Base-by-base conservation (phyloP, 2,113 vertebrate genomes). In the Paraplagusia blochii region DNA sequence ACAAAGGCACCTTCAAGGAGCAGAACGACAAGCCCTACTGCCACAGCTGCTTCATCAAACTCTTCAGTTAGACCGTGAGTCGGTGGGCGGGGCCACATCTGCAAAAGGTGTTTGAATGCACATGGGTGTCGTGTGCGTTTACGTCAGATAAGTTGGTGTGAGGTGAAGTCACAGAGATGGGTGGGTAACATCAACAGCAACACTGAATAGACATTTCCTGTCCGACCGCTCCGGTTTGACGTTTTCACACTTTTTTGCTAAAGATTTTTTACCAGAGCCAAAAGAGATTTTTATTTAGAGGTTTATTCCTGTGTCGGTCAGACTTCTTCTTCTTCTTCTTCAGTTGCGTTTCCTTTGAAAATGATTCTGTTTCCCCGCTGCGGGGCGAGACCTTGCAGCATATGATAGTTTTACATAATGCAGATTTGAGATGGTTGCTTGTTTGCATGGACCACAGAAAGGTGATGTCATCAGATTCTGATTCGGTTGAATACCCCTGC, bases 1-100 rank as follows among this genome's bases (percentile, higher is more conserved):
- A 99, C 90, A 99, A 99, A 87, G 97, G 97, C 84, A 99, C 95
- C 78, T 99, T 99, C 90, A 99, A 99, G 88, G 97, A 99, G 91
- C 96, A 98, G 89, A 98, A 99, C 0, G 96, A 97, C 88, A 99
- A 99, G 88, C 97, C 97, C 18, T 99, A 99, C 91, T 99, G 96
- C 81, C 97, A 98, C 81, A 90, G 91, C 87, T 99, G 96, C 92
- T 99, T 97, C 43, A 53, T 95, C 60, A 99, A 99, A 83, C 96
- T 99, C 88, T 99, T 99, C 90, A 98, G 94, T 77, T 98, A 95
- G 89, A 82, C 40, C 8, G 47, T 47, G 35, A 42, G 13, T 39
- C 8, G 42, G 18, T n/a, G 1, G 45, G 7, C 47, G 36, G 9
- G 22, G 63, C 45, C 14, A 54, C 51, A 17, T 35, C 58, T 53